Conservation (phyloP, 1,140 invertebrate species). For the Branchinecta lindahli region DNA sequence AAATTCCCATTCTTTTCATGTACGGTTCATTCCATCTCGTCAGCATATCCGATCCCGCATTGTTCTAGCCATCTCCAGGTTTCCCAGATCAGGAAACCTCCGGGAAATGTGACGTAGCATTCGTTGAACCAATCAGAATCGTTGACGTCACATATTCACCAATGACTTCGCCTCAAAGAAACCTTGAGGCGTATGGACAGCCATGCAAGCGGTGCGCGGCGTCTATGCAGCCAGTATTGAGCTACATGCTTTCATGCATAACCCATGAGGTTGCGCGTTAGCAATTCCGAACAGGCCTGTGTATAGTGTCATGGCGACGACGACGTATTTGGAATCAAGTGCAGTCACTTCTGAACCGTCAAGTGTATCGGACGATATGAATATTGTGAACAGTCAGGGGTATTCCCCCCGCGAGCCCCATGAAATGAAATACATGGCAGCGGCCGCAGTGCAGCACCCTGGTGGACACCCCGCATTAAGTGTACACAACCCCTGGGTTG, state of each 20-base stretch:
- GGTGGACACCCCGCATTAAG: neutral
- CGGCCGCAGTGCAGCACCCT: conserved; percentile 13
- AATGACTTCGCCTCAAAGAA: neutral
- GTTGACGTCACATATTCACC: neutral
- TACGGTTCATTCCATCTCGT: too few relatives aligned
- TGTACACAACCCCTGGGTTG: conserved; percentile 63
- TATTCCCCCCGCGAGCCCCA: conserved; percentile 19
- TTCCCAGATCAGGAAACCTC: neutral
- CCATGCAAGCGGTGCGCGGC: neutral
- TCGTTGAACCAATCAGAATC: neutral
- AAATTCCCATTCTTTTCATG: too few relatives aligned
- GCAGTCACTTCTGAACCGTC: conserved; percentile 19
- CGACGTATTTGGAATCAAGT: conserved; percentile 19
- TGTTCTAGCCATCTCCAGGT: neutral
- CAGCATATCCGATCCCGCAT: too few relatives aligned
- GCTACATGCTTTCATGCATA: conserved; percentile 17
- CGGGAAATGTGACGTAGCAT: neutral
- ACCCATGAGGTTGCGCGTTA: conserved; percentile 20
- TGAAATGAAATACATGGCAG: conserved; percentile 20
- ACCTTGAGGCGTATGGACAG: neutral
- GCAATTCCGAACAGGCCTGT: conserved; percentile 20
- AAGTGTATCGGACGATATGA: conserved; percentile 20
- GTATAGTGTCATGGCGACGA: conserved; percentile 18
- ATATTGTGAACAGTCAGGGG: conserved; percentile 19
- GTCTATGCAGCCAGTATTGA: neutral